Evolutionary conservation across 2,113 vertebrate genomes (phyloP).

Genomic region (Eudyptes chrysolophus): DNA sequence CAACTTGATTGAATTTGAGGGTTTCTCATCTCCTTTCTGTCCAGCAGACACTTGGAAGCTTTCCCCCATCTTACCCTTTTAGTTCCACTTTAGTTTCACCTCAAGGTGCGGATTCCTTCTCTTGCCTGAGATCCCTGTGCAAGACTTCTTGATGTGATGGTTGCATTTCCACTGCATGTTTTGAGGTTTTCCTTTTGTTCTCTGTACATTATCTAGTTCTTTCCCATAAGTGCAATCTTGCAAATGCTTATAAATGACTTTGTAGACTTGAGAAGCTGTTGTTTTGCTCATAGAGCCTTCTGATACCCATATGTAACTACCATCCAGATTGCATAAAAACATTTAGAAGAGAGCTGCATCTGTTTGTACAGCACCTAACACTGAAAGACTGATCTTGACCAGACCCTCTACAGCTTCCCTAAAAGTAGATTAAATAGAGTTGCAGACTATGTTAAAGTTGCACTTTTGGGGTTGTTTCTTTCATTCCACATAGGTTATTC

Average conservation of each 20-base stretch:
- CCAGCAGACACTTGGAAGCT: not conserved
- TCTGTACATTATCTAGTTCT: not conserved
- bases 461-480: not conserved
- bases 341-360: not conserved
- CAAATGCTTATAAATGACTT: not conserved
- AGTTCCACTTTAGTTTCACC: not conserved
- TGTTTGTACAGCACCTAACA: not conserved
- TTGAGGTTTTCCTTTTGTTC: not conserved
- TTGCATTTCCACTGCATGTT: not conserved
- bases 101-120: not conserved
- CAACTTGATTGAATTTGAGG: not conserved
- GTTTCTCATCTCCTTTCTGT: not conserved
- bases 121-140: not conserved
- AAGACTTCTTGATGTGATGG: not conserved
- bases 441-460: not conserved
- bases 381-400: not conserved
- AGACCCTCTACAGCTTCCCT: not conserved
- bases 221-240: not conserved
- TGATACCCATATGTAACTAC: accelerated
- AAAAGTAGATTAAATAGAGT: not conserved
- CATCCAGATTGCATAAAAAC: not conserved
- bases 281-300: not conserved
- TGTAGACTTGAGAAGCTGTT: not conserved
- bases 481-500: not conserved
- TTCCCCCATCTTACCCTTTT: not conserved